Conservation (phyloP, 2,113 vertebrate species). For the Strix uralensis region DNA sequence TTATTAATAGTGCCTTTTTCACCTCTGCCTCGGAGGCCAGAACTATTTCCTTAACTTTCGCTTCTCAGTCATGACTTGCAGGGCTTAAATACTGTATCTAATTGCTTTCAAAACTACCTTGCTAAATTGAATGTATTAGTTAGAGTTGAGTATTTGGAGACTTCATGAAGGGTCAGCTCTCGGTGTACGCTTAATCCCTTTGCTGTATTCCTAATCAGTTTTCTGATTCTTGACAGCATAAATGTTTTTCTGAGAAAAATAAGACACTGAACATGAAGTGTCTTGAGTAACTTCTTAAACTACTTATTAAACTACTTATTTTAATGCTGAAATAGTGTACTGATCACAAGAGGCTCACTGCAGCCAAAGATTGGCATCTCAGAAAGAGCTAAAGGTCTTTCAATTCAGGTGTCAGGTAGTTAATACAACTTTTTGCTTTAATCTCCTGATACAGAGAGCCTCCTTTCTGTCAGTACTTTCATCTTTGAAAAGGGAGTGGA, state of each 20-base stretch:
- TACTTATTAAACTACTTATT: not conserved
- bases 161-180: not conserved
- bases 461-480: not conserved
- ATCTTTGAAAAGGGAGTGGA: not conserved
- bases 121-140: not conserved
- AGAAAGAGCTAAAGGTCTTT: not conserved
- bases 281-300: not conserved
- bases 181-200: not conserved
- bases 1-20: not conserved
- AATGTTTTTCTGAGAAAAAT: not conserved
- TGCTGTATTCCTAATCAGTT: not conserved
- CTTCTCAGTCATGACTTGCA: not conserved
- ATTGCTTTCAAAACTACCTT: not conserved
- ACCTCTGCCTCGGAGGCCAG: not conserved
- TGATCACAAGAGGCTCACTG: not conserved
- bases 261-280: not conserved
- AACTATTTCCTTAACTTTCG: not conserved
- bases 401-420: not conserved
- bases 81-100: not conserved
- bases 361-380: not conserved
- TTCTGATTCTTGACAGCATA: not conserved
- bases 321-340: not conserved
- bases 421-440: not conserved
- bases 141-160: not conserved
- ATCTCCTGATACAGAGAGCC: not conserved